A percentile compares a stretch with the other conserved stretches of the same genome.
Conservation (phyloP, 2,888 invertebrate genomes). For the Dasysyrphus albostriatus region DNA sequence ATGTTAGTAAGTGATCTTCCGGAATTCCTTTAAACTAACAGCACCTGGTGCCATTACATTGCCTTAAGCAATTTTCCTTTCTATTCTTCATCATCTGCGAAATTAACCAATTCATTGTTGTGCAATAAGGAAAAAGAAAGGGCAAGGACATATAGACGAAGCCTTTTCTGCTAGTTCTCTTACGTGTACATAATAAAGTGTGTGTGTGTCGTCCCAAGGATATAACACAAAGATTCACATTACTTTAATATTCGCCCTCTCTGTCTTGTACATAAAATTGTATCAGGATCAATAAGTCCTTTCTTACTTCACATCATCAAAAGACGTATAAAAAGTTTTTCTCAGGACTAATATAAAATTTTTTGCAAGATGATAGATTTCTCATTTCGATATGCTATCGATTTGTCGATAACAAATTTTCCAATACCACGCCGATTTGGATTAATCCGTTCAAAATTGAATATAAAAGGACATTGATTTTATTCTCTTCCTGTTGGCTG, state of each 20-base stretch:
- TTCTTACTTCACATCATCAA: not conserved
- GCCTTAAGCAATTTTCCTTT: constrained; percentile 63
- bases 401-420: constrained; percentile 73
- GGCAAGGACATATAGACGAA: constrained; percentile 60
- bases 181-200: constrained; percentile 7
- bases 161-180: constrained; percentile 42
- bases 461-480: constrained; percentile 44
- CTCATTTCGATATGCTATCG: constrained; percentile 69
- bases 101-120: constrained; percentile 75
- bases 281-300: constrained; percentile 38
- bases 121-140: constrained; percentile 72
- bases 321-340: constrained; percentile 46
- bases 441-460: constrained; percentile 63
- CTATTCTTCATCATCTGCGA: constrained; percentile 70
- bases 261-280: constrained; percentile 41
- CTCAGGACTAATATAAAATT: constrained; percentile 58
- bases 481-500: constrained; percentile 17
- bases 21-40: constrained; percentile 42
- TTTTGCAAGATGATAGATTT: constrained; percentile 56
- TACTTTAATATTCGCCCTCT: constrained; percentile 44
- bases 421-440: constrained; percentile 68
- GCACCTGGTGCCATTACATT: constrained; percentile 61
- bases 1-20: constrained; percentile 66
- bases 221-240: constrained; percentile 21
- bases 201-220: constrained; percentile 10